Evolutionary conservation across 1,140 invertebrate genomes (phyloP).

Genomic region (Grapholita molesta): DNA sequence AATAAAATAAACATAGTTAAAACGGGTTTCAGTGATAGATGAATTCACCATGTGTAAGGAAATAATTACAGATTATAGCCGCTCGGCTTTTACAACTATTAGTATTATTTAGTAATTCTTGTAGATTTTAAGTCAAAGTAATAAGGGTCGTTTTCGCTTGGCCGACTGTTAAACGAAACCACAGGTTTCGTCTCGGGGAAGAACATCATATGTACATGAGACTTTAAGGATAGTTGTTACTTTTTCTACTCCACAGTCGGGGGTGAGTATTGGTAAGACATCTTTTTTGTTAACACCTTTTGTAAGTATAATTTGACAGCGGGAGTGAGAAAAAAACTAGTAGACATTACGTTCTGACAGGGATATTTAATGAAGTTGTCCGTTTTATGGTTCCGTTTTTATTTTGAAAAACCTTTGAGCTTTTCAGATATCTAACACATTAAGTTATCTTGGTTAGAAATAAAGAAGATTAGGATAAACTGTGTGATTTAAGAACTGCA

Average conservation of each 20-base stretch:
- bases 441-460: background rate
- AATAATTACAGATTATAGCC: background rate
- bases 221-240: background rate
- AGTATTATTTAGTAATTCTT: background rate
- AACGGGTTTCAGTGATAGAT: background rate
- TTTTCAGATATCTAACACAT: background rate
- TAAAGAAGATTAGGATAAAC: too few species aligned
- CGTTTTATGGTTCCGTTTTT: slow-evolving; percentile 39
- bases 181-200: background rate
- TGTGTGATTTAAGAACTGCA: too few species aligned
- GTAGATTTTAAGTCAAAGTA: background rate
- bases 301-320: slow-evolving; percentile 75
- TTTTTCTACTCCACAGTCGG: background rate
- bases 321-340: slow-evolving; percentile 68
- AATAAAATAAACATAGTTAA: background rate
- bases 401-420: background rate
- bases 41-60: background rate
- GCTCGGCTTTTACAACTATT: background rate
- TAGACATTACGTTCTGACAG: slow-evolving; percentile 74
- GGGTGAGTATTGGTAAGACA: slow-evolving; percentile 36
- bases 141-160: background rate
- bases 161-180: background rate
- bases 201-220: background rate
- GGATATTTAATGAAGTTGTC: slow-evolving; percentile 76
- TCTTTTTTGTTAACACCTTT: slow-evolving; percentile 76